Base-by-base conservation (phyloP, 92 coral and sea anemone genomes). In the Desmophyllum pertusum region DNA sequence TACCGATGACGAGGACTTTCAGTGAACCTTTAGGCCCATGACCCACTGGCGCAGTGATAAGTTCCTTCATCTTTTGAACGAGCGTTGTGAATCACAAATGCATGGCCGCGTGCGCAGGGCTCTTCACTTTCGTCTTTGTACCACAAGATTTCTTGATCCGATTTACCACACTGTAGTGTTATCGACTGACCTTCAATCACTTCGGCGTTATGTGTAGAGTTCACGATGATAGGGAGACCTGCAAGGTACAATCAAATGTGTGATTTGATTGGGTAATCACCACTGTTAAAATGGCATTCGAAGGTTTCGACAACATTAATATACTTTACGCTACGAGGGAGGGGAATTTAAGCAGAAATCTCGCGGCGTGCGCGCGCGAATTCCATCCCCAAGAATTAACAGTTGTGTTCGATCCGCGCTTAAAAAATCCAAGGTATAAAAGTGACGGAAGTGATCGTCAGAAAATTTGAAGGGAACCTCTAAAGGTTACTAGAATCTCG, bases 121-220 rank as follows among this genome's bases (percentile, higher is more conserved):
- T 6, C 43, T 6, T 10, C 46, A 43, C 86, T 71, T 70, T 63
- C 71, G 37, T 72, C 79, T 33, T 73, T 82, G 36, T 82, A 71
- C 86, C 86, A 82, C 36, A 0, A 9, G 38, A 82, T 30, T 11
- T 55, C 33, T 10, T 30, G 79, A 6, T 41, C 9, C 10, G 69
- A 25, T 2, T 68, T 57, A 10, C 71, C 69, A n/a, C 86, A 82
- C 62, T 9, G 38, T 35, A 82, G 33, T 10, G 59, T 72, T 30
- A 82, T 31, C 15, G 86, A 71, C 45, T 57, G 79, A 5, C 86
- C 86, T 15, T 72, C 86, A 39, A 39, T 71, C 46, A 72, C 86
- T 43, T 19, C 13, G 13, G 17, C 59, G 39, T 82, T 59, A 3
- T 64, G 70, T 10, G 79, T n/a, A 8, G 85, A 72, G 10, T 78